phyloP scores from a whole-genome alignment of 1,140 invertebrate species.

The Chironomus tepperi region DNA sequence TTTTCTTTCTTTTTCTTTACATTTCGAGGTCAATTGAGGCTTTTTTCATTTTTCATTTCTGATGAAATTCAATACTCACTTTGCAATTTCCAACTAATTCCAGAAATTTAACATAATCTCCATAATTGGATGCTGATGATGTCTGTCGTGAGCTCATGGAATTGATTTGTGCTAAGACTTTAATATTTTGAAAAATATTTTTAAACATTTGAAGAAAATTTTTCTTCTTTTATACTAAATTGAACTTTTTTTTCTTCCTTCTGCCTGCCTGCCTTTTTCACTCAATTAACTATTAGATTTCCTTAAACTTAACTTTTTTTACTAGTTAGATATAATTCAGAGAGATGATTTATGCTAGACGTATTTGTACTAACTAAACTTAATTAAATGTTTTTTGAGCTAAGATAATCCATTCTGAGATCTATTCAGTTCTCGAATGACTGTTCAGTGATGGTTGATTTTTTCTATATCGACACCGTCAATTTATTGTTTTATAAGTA shows the following conservation, averaged over 20 bases:
- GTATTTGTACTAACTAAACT: too few species aligned
- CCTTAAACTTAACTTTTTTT: not conserved
- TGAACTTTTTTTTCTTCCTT: not conserved
- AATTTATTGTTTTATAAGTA: too few species aligned
- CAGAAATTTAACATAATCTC: conserved; percentile 44
- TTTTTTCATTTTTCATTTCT: conserved; percentile 16
- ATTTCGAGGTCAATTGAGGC: conserved; percentile 11
- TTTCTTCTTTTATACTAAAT: not conserved
- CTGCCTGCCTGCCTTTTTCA: not conserved
- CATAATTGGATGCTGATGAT: not conserved
- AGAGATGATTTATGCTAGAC: too few species aligned
- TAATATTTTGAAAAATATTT: not conserved
- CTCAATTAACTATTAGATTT: not conserved
- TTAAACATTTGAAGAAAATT: not conserved
- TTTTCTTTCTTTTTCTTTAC: conserved; percentile 21
- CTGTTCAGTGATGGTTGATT: too few species aligned
- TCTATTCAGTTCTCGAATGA: too few species aligned
- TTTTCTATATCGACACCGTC: too few species aligned
- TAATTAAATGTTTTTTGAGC: too few species aligned
- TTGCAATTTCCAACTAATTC: conserved; percentile 51
- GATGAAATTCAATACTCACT: conserved; percentile 36
- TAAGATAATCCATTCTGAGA: too few species aligned
- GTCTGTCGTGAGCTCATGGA: not conserved
- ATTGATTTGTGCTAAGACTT: not conserved
- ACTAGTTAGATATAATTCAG: too few species aligned